Evolutionary conservation across 1,140 invertebrate species (phyloP).

Genomic region (Vanessa tameamea): DNA sequence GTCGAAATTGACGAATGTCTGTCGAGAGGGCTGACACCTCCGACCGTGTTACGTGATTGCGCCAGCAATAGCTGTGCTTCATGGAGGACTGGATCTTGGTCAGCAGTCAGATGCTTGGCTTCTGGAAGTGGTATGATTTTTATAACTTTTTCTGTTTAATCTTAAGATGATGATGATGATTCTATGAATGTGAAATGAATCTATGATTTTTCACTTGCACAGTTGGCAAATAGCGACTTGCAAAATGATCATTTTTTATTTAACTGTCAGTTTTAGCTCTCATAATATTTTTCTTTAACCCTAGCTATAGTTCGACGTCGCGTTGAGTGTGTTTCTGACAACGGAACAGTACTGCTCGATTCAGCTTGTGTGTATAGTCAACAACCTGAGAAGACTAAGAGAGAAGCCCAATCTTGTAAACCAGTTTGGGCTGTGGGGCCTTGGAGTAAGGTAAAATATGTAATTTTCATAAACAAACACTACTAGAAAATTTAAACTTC

Average conservation of each 20-base stretch:
- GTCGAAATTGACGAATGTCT: conserved; percentile 65
- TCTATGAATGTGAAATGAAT: no score
- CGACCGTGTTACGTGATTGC: conserved; percentile 57
- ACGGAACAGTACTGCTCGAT: conserved; percentile 82
- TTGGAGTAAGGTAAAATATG: conserved; percentile 89
- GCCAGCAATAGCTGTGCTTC: conserved; percentile 46
- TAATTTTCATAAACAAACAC: background rate
- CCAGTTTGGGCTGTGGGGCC: conserved; percentile 91
- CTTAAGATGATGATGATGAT: no score
- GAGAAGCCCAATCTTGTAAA: conserved; percentile 89
- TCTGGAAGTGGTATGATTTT: conserved; percentile 45
- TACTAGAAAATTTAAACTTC: no score
- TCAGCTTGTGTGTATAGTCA: conserved; percentile 84
- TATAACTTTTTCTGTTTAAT: background rate
- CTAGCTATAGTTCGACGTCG: conserved; percentile 88
- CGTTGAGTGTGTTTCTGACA: conserved; percentile 85
- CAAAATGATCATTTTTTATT: background rate
- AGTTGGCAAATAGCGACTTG: no score
- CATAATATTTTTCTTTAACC: conserved; percentile 25
- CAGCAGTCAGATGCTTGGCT: conserved; percentile 49
- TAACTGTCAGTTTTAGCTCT: background rate
- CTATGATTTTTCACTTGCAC: no score
- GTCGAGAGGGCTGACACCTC: conserved; percentile 48
- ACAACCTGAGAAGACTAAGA: conserved; percentile 86
- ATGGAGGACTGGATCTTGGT: conserved; percentile 54